phyloP scores from a whole-genome alignment of 1,140 invertebrate species.

The Drosophila sproati region DNA sequence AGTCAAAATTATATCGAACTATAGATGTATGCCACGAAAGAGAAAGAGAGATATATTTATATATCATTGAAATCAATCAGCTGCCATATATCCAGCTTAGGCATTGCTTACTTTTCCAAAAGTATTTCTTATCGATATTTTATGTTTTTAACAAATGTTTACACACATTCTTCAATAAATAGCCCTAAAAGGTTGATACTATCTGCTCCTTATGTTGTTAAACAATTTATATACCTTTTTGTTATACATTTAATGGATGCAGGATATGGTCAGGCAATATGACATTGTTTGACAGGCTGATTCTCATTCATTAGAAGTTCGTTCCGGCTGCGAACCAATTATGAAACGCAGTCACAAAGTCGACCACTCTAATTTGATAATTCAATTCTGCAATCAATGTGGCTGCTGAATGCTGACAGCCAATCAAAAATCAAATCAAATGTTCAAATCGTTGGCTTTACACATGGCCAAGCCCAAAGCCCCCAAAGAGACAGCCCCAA shows the following conservation, averaged over 20 bases:
- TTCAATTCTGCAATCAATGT: slow-evolving; percentile 72
- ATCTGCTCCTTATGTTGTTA: too few species aligned
- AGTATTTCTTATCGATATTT: too few species aligned
- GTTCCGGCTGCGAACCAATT: slow-evolving; percentile 40
- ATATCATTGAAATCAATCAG: too few species aligned
- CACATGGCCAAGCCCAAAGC: slow-evolving; percentile 33
- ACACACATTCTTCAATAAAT: too few species aligned
- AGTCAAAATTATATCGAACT: too few species aligned
- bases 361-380: slow-evolving; percentile 67
- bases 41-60: too few species aligned
- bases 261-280: neutral
- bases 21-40: too few species aligned
- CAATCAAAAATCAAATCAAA: slow-evolving; percentile 77
- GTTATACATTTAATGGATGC: neutral
- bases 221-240: too few species aligned
- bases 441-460: slow-evolving; percentile 49
- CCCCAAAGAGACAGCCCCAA: slow-evolving; percentile 23
- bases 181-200: too few species aligned
- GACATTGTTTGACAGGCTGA: slow-evolving; percentile 5
- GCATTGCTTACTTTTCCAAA: too few species aligned
- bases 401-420: slow-evolving; percentile 50
- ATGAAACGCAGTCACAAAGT: slow-evolving; percentile 30
- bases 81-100: too few species aligned
- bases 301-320: slow-evolving; percentile 17
- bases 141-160: too few species aligned